Evolutionary conservation across 1,140 invertebrate genomes (phyloP).

Genomic region (Anagrus nilaparvatae): DNA sequence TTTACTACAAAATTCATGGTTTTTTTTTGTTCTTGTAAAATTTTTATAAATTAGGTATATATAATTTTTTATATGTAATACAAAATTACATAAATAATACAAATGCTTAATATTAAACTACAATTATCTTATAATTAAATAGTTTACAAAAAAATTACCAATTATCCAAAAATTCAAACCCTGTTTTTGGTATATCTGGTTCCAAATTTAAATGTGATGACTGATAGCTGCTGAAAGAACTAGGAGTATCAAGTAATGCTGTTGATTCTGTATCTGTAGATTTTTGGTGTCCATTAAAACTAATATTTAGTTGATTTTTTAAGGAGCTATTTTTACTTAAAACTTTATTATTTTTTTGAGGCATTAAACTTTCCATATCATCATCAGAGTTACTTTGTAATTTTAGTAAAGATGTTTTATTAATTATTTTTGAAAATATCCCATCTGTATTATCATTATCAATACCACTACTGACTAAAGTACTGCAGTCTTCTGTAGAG

Average conservation of each 20-base stretch:
- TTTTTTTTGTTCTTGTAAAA: too few species aligned
- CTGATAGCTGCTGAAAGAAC: conserved; percentile 33
- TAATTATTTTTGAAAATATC: conserved; percentile 35
- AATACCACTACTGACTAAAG: conserved; percentile 19
- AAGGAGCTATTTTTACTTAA: conserved; percentile 17
- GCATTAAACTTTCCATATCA: conserved; percentile 31
- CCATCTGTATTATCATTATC: conserved; percentile 26
- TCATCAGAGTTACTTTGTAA: conserved; percentile 30
- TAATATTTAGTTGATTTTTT: conserved; percentile 29
- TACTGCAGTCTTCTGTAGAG: conserved; percentile 27
- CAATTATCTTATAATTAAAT: too few species aligned
- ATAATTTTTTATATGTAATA: too few species aligned
- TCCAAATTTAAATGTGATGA: conserved; percentile 33
- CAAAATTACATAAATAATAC: too few species aligned
- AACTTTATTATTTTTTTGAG: conserved; percentile 18
- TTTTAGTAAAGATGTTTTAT: conserved; percentile 34
- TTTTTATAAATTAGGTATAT: too few species aligned
- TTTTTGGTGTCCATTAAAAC: conserved; percentile 30
- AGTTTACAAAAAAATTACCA: conserved; percentile 40
- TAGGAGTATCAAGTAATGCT: conserved; percentile 32
- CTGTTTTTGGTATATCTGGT: conserved; percentile 57
- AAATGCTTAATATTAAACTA: too few species aligned
- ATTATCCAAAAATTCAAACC: conserved; percentile 64
- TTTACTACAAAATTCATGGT: too few species aligned
- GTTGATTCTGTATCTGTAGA: conserved; percentile 35